Base-by-base conservation (phyloP, 2,797 vertebrate species). In the Botia almorhae region DNA sequence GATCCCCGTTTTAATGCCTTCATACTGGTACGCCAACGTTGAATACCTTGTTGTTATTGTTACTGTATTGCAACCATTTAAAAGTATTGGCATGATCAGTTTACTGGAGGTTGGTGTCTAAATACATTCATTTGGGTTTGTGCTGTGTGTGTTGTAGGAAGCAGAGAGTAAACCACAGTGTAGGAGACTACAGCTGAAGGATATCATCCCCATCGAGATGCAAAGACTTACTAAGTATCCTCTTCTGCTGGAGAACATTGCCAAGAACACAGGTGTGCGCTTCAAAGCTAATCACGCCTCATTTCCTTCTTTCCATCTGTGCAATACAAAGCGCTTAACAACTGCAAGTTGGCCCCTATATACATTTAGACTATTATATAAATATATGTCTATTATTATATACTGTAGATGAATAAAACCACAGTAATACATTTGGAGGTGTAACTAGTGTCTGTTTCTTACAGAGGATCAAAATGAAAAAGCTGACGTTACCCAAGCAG, bases 191-290 rank as follows among this genome's bases (percentile, higher is more conserved):
- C 96, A 98, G 89, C 91, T 98, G 73, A 98, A 98, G 88, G 96
- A 98, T 88, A 97, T 98, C 84, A 97, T 98, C 80, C 96, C 96
- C 39, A 96, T 91, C 0, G 96, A 96, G 88, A 98, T 97, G 96
- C 96, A 97, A 89, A 93, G 96, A 16, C 91, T 98, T 36, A 98
- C 96, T 84, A 98, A 98, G 85, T 98, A 98, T 83, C 96, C 96
- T 0, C 87, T 98, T 74, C 92, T 98, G 51, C 92, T 98, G 83
- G 95, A 97, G 85, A 97, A 96, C 86, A 96, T 98, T 1, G 96
- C 94, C 65, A 97, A 97, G 87, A 95, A 89, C 89, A 97, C 96
- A 88, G 95, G 96, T 97, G 65, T 46, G 88, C 84, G 21, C 36
- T 73, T 64, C 2, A 13, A 19, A 36, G 58, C 1, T 48, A 74